Base-by-base conservation (phyloP, 2,113 vertebrate genomes). In the Megalops atlanticus region DNA sequence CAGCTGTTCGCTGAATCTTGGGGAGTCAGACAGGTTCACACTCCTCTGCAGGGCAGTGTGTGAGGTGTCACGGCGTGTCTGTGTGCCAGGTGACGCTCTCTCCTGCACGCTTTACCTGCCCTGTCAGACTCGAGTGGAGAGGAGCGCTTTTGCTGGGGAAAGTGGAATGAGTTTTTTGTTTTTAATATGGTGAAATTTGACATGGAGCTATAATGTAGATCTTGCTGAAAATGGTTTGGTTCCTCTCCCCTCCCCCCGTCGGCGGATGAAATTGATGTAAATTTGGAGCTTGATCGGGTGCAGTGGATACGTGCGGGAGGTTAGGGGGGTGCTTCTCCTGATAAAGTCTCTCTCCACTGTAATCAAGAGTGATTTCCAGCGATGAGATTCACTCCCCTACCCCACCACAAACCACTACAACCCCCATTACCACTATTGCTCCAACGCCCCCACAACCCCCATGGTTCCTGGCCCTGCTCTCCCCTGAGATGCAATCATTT, bases 371-470 rank as follows among this genome's bases (percentile, higher is more conserved):
- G n/a, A n/a, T n/a, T n/a, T n/a, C n/a, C n/a, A n/a, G n/a, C n/a
- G n/a, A n/a, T n/a, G n/a, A n/a, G n/a, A n/a, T n/a, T 40, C 27
- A 24, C 31, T 40, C 69, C 68, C 12, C 40, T 21, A 24, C 54
- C 40, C 43, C 33, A 2, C 39, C 35, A 11, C 43, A 31, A n/a
- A 35, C 33, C 58, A 35, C 49, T 21, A 18, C 41, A 41, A 18
- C 77, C 76, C 71, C 41, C 75, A 43, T 76, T 80, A 77, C 31
- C 58, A 45, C 14, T 7, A 18, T 15, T 36, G 27, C 79, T n/a
- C 47, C 7, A 12, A 58, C 21, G 3, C 18, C 24, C 18, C 18
- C 2, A n/a, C 3, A 10, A 11, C 58, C n/a, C 2, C n/a, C 58
- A 45, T 45, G 43, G 16, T 58, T 33, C 47, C 21, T 21, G 31